Conservation (phyloP, 2,113 vertebrate species). For the Vicugna pacos region DNA sequence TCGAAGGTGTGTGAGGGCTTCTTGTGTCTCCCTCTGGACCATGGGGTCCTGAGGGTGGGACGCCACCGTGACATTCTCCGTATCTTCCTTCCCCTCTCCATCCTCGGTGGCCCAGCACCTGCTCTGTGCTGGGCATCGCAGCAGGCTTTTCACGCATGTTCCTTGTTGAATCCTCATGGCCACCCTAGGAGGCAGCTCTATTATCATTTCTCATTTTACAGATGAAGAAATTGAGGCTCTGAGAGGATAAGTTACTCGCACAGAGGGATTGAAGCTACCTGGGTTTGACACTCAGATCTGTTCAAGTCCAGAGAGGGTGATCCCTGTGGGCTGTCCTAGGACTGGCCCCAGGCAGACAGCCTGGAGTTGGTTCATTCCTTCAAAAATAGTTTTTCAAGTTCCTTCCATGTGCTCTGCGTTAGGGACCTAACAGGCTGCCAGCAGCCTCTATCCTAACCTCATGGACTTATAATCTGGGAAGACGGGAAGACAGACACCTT, state of each 20-base stretch:
- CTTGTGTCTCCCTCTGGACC: neutral
- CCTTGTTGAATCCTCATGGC: neutral
- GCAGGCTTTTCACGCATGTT: fast-evolving
- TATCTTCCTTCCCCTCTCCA: neutral
- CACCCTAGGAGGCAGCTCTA: fast-evolving
- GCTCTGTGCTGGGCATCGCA: fast-evolving
- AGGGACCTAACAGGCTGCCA: neutral
- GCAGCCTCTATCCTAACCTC: too few species aligned
- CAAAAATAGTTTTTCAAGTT: neutral
- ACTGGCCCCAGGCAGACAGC: neutral
- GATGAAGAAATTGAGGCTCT: neutral
- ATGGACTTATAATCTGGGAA: fast-evolving
- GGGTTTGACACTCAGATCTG: neutral
- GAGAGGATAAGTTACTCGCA: neutral
- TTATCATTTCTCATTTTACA: neutral
- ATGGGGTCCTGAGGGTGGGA: neutral
- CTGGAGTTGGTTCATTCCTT: neutral
- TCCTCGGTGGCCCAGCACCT: too few species aligned
- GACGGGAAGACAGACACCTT: neutral
- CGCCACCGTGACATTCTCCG: neutral
- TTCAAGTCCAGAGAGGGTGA: fast-evolving
- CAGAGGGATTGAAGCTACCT: neutral
- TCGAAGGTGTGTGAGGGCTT: fast-evolving
- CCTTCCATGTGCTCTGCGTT: neutral
- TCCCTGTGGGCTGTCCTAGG: neutral